Base-by-base conservation (phyloP, 2,888 invertebrate species). In the Liposcelis brunnea region DNA sequence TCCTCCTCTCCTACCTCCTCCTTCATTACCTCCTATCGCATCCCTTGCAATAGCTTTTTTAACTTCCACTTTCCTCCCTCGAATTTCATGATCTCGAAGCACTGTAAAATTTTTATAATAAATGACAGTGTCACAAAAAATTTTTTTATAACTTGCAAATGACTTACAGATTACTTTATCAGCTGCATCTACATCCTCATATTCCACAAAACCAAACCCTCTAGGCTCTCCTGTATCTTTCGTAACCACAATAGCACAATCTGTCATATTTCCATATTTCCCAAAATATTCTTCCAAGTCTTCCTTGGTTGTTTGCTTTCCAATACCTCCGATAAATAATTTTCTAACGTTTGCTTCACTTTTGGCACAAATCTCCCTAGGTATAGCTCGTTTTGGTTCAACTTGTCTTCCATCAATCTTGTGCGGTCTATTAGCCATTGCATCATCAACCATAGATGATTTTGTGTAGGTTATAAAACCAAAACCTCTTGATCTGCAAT, bases 381-480 rank as follows among this genome's bases (percentile, higher is more conserved):
- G 40, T 6, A 40, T 19, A n/a, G 74, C 74, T 50, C 74, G 56
- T 55, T 74, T 74, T 1, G 73, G 66, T 53, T 75, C 74, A 2
- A 74, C 70, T 48, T 66, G 64, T 52, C 70, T 61, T 4, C 67
- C 69, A 56, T 74, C 73, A 43, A 74, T 66, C 45, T 61, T 62
- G 54, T 74, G 74, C 7, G 74, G 74, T 46, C 73, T 58, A 38
- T 64, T 62, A 43, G 59, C 58, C 61, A 72, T 72, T 2, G 71
- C 70, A 42, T 64, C 65, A 58, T 75, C 71, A 5, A 75, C 68
- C 66, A 65, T 65, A 35, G 63, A 60, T 4, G 68, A 61, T 43
- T 61, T 54, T 45, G 63, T 60, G 54, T 68, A 74, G 2, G 73
- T 72, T 16, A 75, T 67, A 57, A 74, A 74, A 8, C 74, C 74